Percentiles rank a stretch among this genome's conserved stretches.
These are phyloP conservation scores for Drosophila nr. perissopoda DNA, from an alignment of 2,888 invertebrate species.

Conservation along the genomic window DNA sequence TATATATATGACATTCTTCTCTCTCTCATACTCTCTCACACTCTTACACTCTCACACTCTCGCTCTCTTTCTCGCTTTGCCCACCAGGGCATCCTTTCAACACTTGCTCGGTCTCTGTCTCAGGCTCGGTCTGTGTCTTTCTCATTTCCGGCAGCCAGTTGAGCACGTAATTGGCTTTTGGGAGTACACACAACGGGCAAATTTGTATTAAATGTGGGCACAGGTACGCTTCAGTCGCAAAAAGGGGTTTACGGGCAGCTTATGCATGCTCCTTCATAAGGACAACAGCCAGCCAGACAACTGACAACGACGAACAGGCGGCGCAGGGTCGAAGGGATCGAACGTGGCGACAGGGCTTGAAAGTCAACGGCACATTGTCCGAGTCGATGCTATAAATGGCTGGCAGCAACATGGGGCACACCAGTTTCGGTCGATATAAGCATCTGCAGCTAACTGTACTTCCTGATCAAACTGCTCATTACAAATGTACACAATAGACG, in stretches of 20 bases:
- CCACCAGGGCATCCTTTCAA: not conserved
- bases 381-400: slow-evolving; percentile 30
- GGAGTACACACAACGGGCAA: slow-evolving; percentile 70
- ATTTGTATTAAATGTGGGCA: slow-evolving; percentile 74
- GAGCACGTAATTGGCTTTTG: slow-evolving; percentile 79
- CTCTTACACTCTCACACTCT: not conserved
- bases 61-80: not conserved
- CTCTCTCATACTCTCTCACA: not conserved
- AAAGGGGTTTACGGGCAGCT: slow-evolving; percentile 75
- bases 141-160: slow-evolving; percentile 52
- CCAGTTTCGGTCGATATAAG: slow-evolving; percentile 1
- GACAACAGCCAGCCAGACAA: slow-evolving; percentile 29
- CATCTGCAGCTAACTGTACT: slow-evolving; percentile 36
- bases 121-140: not conserved
- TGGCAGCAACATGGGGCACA: slow-evolving; percentile 14
- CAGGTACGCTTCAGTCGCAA: slow-evolving; percentile 38
- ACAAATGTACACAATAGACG: slow-evolving; percentile 21
- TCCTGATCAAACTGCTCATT: slow-evolving; percentile 34
- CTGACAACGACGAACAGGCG: slow-evolving; percentile 17
- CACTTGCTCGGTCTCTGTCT: not conserved
- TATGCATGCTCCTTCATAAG: slow-evolving; percentile 72
- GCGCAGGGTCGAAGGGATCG: not conserved
- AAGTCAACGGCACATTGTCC: slow-evolving; percentile 54
- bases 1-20: not conserved
- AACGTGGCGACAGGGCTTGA: slow-evolving; percentile 56